Conservation (phyloP, 2,888 invertebrate species). For the Agonopterix heracliana region DNA sequence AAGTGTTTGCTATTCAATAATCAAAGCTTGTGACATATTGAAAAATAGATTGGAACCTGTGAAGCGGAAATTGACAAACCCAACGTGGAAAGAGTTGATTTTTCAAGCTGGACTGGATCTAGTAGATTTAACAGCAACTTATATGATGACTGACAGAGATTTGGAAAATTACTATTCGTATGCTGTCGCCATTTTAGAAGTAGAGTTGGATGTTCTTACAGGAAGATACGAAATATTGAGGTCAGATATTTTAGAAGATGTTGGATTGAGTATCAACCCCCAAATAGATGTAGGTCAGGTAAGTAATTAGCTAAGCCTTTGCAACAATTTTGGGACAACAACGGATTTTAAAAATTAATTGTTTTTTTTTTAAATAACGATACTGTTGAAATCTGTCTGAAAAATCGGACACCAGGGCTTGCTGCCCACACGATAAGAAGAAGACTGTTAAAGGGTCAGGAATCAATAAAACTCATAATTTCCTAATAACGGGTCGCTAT, state of each 20-base stretch:
- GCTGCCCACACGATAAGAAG: too few relatives aligned
- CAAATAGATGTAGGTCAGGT: constrained; percentile 81
- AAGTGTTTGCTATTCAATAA: constrained; percentile 70
- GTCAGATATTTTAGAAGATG: constrained; percentile 81
- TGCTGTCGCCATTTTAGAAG: constrained; percentile 78
- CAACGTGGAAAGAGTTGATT: constrained; percentile 77
- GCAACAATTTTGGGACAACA: too few relatives aligned
- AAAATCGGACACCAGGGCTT: too few relatives aligned
- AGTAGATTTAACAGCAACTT: constrained; percentile 77
- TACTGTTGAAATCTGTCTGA: too few relatives aligned
- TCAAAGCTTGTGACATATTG: constrained; percentile 77
- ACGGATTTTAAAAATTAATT: too few relatives aligned
- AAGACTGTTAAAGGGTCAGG: too few relatives aligned
- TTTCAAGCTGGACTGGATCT: constrained; percentile 67
- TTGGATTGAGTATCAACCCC: constrained; percentile 80
- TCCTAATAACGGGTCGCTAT: too few relatives aligned
- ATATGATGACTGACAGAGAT: constrained; percentile 74
- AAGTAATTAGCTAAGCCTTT: constrained; percentile 3
- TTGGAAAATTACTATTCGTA: constrained; percentile 75
- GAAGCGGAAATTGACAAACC: constrained; percentile 57
- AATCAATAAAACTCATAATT: too few relatives aligned
- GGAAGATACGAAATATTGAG: constrained; percentile 78
- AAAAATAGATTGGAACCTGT: constrained; percentile 75
- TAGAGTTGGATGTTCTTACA: constrained; percentile 82
- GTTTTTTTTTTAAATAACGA: too few relatives aligned